Evolutionary conservation across 2,888 invertebrate species (phyloP), one percentile per base, ranked within the genome.

Genomic region (Odiellus spinosus): DNA sequence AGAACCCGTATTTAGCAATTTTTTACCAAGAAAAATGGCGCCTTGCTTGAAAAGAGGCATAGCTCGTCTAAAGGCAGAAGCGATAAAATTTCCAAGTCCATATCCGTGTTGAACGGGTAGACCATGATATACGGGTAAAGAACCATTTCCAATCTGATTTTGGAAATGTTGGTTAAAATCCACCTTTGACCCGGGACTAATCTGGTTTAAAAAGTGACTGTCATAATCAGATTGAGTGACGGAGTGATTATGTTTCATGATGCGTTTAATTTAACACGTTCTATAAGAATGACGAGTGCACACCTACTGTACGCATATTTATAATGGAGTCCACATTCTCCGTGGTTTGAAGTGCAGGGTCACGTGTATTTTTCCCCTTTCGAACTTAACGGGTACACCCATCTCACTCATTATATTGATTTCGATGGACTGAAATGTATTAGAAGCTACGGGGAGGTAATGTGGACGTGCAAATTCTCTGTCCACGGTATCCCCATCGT

Each of bases 11-110:
- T 17, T 21, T 33, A 51, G 34, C 15, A 39, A 21, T 42, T 51
- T 32, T 44, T 47, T 51, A n/a, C 46, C 51, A 6, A 51, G 12
- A 5, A 26, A 33, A 19, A 41, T 35, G 11, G 45, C 47, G 3
- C 45, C 42, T 14, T 40, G 32, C 18, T 39, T 40, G 1, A 50
- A 21, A 14, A 50, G 35, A 3, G 46, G 51, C n/a, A 46, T 14
- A 10, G 51, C 44, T 14, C 41, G 19, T n/a, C 46, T 26, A 46
- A 51, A 51, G 3, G 46, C 33, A n/a, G 33, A 33, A 3, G 39
- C 14, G 32, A 51, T 46, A 32, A 51, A 20, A 21, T 43, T 42
- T 2, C 46, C 48, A n/a, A 48, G 12, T 3, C 48, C 45, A 19
- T 45, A 47, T 1, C 47, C 43, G 15, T 19, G 44, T 32, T 50